Percentiles rank a stretch among this genome's conserved stretches.
phyloP scores from a whole-genome alignment of 2,888 invertebrate species.

The Platynereis dumerilii region DNA sequence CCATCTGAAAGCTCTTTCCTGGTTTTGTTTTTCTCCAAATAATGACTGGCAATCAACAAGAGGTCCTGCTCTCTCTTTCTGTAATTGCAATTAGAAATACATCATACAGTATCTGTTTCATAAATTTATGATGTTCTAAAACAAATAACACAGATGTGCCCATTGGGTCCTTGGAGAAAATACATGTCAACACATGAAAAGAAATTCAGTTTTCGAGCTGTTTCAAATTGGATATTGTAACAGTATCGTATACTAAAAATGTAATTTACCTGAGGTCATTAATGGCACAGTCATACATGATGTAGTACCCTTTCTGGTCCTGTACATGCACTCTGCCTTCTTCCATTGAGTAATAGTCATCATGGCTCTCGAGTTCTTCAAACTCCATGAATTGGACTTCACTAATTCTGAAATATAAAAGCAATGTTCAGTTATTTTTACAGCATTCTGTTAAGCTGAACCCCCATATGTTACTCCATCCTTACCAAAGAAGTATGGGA shows the following conservation, averaged over 20 bases:
- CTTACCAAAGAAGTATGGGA: too few relatives aligned
- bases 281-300: constrained; percentile 59
- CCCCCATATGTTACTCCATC: too few relatives aligned
- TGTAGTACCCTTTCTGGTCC: constrained; percentile 54
- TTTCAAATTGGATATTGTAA: too few relatives aligned
- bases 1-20: constrained; percentile 38
- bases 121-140: background rate
- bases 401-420: constrained; percentile 44
- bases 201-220: too few relatives aligned
- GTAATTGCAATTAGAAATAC: constrained; percentile 4
- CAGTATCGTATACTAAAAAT: too few relatives aligned
- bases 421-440: too few relatives aligned
- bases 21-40: constrained; percentile 58
- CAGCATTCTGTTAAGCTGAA: too few relatives aligned
- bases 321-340: constrained; percentile 61
- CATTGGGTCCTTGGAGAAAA: too few relatives aligned
- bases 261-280: constrained; percentile 47
- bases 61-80: constrained; percentile 58
- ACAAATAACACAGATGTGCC: background rate
- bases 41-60: constrained; percentile 56
- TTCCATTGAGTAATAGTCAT: constrained; percentile 61
- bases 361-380: constrained; percentile 61
- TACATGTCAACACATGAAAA: too few relatives aligned
- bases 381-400: constrained; percentile 62
- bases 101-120: background rate